Evolutionary conservation across 2,113 vertebrate genomes (phyloP).

Genomic region (Albula goreensis): DNA sequence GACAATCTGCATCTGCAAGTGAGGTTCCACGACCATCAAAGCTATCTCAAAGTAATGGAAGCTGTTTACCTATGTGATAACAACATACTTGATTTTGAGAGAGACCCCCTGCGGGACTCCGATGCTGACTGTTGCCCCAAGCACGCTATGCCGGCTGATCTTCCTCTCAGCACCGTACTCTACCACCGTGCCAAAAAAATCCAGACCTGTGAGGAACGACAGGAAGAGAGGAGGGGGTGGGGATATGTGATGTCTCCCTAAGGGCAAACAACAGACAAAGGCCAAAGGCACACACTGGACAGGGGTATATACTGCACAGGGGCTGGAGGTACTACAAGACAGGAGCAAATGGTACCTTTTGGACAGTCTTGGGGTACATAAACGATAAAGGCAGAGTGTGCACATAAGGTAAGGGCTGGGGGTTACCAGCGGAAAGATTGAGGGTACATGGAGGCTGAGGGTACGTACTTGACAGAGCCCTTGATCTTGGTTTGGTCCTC

Average conservation of each 20-base stretch:
- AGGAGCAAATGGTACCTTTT: no score
- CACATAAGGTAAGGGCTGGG: background rate
- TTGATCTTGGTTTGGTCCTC: constrained; percentile 94
- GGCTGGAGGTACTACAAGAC: no score
- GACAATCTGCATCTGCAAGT: background rate
- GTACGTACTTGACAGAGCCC: constrained; percentile 87
- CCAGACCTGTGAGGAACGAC: constrained; percentile 75
- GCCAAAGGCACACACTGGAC: no score
- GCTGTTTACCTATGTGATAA: background rate
- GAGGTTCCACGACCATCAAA: background rate
- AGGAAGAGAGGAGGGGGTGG: background rate
- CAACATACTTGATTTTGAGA: constrained; percentile 90
- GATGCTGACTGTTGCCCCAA: constrained; percentile 89
- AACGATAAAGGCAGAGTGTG: background rate
- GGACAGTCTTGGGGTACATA: no score
- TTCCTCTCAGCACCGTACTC: constrained; percentile 95
- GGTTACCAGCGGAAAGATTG: no score
- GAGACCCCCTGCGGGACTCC: constrained; percentile 95
- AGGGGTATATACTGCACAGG: no score
- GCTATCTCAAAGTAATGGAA: no score
- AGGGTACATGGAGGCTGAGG: background rate
- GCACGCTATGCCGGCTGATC: constrained; percentile 90
- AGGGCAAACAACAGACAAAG: no score
- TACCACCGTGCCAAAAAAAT: constrained; percentile 93
- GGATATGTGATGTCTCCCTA: background rate